Conservation (phyloP, 2,113 vertebrate genomes). For the Salvelinus fontinalis region DNA sequence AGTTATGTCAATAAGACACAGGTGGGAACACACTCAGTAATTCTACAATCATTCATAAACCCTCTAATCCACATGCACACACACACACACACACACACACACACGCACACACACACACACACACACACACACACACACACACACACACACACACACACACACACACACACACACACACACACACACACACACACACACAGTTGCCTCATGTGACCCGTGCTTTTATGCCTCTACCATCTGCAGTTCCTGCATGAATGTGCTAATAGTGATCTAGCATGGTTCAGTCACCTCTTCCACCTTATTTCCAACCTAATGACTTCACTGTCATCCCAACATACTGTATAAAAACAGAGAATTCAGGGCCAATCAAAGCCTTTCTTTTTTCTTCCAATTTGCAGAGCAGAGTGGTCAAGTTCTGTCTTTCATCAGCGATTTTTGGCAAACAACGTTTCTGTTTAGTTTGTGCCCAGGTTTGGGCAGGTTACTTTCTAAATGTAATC, state of each 20-base stretch:
- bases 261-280: neutral
- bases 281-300: neutral
- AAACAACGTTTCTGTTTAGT: neutral
- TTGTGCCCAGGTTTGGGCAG: neutral
- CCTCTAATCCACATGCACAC: neutral
- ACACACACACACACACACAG: neutral
- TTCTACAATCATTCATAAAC: neutral
- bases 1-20: neutral
- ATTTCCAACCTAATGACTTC: neutral
- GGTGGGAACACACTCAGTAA: neutral
- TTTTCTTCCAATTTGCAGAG: neutral
- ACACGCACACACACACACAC: neutral
- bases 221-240: neutral
- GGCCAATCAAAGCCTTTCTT: neutral
- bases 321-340: neutral
- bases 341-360: neutral
- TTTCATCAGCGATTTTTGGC: neutral
- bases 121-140: neutral
- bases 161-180: neutral
- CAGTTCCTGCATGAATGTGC: neutral
- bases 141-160: neutral
- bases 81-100: neutral
- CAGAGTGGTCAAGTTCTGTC: neutral
- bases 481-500: too few relatives aligned
- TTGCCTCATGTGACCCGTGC: neutral